These are phyloP conservation scores for Oryzias javanicus DNA, from an alignment of 2,113 vertebrate species.

Conservation along the genomic window DNA sequence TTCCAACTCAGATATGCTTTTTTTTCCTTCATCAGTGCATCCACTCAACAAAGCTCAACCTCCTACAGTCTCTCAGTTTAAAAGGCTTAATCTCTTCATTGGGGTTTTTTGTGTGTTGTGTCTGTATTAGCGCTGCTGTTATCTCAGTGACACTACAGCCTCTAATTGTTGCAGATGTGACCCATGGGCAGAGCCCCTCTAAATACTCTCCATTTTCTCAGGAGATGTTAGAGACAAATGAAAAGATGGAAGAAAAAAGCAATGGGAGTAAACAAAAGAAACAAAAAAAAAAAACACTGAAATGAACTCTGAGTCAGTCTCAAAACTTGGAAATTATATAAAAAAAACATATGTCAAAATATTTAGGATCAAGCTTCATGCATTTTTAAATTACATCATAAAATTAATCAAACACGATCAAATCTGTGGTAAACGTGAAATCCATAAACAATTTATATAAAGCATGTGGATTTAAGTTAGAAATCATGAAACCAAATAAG, in stretches of 20 bases:
- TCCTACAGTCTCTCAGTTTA: constrained; percentile 16
- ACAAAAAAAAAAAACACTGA: constrained; percentile 3
- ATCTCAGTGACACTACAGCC: constrained; percentile 37
- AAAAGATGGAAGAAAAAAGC: constrained; percentile 12
- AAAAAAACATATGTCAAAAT: no score
- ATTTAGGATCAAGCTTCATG: no score
- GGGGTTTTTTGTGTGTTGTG: constrained; percentile 6
- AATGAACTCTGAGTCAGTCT: no score
- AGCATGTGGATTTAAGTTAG: no score
- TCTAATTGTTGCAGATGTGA: constrained; percentile 36
- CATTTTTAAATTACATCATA: no score
- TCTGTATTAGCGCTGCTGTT: constrained; percentile 23
- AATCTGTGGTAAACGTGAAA: no score
- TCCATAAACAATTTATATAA: no score
- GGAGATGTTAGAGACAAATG: constrained; percentile 3
- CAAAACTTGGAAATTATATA: no score
- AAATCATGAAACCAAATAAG: no score
- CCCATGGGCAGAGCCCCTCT: constrained; percentile 15
- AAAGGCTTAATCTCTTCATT: constrained; percentile 46
- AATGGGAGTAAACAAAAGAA: constrained; percentile 9
- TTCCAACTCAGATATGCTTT: constrained; percentile 41
- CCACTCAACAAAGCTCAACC: constrained; percentile 37
- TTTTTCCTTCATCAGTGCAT: constrained; percentile 40
- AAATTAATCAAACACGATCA: no score
- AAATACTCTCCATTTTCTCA: constrained; percentile 20